Evolutionary conservation across 2,113 vertebrate genomes (phyloP), one percentile per base, ranked within the genome.

Genomic region (Peromyscus californicus): DNA sequence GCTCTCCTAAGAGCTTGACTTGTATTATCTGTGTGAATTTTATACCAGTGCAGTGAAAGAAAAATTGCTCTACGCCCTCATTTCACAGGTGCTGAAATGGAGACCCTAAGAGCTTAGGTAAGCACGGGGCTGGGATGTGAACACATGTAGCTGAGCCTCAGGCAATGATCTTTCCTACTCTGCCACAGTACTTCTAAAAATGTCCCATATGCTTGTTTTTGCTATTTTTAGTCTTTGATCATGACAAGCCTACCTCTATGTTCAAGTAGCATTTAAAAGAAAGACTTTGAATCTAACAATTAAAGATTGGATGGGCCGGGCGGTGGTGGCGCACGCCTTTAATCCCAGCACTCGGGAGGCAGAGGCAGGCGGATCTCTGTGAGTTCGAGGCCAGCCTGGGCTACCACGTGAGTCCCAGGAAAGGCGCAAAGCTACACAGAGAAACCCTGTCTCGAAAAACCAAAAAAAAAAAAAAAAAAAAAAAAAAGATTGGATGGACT

Each of bases 231-330:
- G 78, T 91, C 10, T 78, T 94, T 67, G 13, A 24, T 78, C 24
- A 7, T 92, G 65, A 96, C 45, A 97, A 84, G 31, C 1, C 29
- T 69, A 70, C 24, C 39, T 91, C 63, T 59, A 82, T 3, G 45
- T 88, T 75, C n/a, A n/a, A 39, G 59, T 85, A 75, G 42, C 16
- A 67, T 57, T 69, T 96, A 84, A 80, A 61, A 95, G 85, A 83
- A 86, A 65, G 21, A 72, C n/a, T 85, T n/a, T 48, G 19, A 83
- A 70, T 51, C 8, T 76, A 76, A 67, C 16, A 57, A 57, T 45
- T 87, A 89, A 97, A 94, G 3, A 21, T 82, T 54, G 2, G 63
- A 17, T 12, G 76, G 24, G n/a, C n/a, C n/a, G n/a, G n/a, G n/a
- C n/a, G n/a, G n/a, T n/a, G n/a, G n/a, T n/a, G n/a, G n/a, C n/a